phyloP scores from a whole-genome alignment of 2,888 invertebrate species.

The Drosophila melanosoma region DNA sequence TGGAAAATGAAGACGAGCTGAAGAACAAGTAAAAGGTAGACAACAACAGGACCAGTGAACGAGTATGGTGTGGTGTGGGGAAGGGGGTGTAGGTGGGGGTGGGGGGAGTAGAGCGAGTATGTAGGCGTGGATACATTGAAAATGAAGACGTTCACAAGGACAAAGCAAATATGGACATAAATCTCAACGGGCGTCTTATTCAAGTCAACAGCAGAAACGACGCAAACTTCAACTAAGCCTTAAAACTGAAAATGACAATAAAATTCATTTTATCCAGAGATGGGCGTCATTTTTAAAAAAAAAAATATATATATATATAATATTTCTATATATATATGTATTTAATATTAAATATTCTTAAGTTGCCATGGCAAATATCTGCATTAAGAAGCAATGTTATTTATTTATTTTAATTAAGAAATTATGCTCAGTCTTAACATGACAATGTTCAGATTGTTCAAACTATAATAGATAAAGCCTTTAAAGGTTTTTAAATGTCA shows the following conservation, averaged over 20 bases:
- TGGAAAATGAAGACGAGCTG: slow-evolving; percentile 32
- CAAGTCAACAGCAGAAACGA: slow-evolving; percentile 57
- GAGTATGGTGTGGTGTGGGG: background rate
- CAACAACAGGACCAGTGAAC: background rate
- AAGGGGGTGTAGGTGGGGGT: no score
- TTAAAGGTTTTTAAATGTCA: no score
- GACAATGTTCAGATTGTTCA: background rate
- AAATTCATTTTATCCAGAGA: background rate
- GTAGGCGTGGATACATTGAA: slow-evolving; percentile 47
- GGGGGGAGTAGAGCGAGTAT: background rate
- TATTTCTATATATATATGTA: no score
- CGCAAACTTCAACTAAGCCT: slow-evolving; percentile 14
- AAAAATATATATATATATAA: background rate
- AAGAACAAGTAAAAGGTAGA: slow-evolving; percentile 40
- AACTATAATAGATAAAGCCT: background rate
- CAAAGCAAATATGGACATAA: slow-evolving; percentile 78
- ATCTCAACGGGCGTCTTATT: slow-evolving; percentile 62
- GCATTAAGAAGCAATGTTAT: background rate
- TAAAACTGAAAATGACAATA: slow-evolving; percentile 14
- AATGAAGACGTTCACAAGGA: slow-evolving; percentile 60
- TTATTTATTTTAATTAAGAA: background rate
- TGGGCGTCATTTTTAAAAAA: background rate
- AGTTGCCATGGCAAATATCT: background rate
- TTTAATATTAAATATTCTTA: background rate
- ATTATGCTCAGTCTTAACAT: background rate